Percentiles rank a stretch among this genome's conserved stretches.
These are phyloP conservation scores for Spodoptera exigua DNA, from an alignment of 2,888 invertebrate species.

Conservation along the genomic window DNA sequence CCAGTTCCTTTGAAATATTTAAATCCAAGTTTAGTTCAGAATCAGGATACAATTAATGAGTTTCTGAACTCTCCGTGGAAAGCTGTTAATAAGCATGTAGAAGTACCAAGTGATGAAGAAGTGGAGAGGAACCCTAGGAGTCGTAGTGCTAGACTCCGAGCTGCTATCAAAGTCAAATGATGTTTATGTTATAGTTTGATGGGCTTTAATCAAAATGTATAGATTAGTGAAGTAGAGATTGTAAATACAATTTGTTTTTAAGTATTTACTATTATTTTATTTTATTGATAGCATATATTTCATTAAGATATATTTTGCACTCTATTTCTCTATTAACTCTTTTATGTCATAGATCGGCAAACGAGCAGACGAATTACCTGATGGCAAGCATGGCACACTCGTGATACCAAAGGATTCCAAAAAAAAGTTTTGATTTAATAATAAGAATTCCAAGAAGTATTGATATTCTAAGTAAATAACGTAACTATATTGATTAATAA, in stretches of 20 bases:
- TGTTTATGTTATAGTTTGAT: slow-evolving; percentile 1
- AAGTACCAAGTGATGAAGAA: slow-evolving; percentile 93
- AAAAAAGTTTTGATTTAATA: too few relatives aligned
- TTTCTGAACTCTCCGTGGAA: slow-evolving; percentile 93
- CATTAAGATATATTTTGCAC: too few relatives aligned
- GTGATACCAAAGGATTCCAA: too few relatives aligned
- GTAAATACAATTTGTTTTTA: slow-evolving; percentile 50
- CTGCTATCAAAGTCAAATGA: slow-evolving; percentile 92
- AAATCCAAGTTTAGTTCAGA: slow-evolving; percentile 90
- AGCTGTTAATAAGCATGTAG: slow-evolving; percentile 94
- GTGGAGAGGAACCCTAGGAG: slow-evolving; percentile 94
- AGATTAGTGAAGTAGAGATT: slow-evolving; percentile 26
- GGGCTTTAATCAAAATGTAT: neutral
- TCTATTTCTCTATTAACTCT: neutral
- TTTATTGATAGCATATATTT: neutral
- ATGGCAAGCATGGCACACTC: too few relatives aligned
- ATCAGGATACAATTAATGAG: slow-evolving; percentile 89
- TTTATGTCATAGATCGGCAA: too few relatives aligned
- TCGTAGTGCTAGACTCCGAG: slow-evolving; percentile 96
- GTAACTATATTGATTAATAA: too few relatives aligned
- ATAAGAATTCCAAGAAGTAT: too few relatives aligned
- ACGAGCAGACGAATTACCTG: too few relatives aligned
- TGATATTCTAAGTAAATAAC: too few relatives aligned
- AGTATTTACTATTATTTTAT: slow-evolving; percentile 17
- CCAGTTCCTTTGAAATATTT: slow-evolving; percentile 92